Evolutionary conservation across 2,888 invertebrate species (phyloP), one percentile per base, ranked within the genome.

Genomic region (Drosophila siamana): DNA sequence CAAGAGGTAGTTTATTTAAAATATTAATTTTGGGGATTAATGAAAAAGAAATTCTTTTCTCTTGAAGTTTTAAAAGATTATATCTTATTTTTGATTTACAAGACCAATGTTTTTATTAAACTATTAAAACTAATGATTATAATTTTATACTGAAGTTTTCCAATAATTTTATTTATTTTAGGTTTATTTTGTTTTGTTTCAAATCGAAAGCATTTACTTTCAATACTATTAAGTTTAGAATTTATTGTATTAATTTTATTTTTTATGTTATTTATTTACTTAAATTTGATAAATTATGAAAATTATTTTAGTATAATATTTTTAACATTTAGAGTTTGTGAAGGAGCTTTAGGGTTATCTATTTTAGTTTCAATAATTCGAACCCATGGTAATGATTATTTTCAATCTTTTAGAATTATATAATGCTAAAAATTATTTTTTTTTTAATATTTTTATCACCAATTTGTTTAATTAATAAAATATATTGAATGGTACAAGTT

Each of bases 1-100:
- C 94, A 94, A 93, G 93, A 93, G 93, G 92, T 95, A 94, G 94
- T 94, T 95, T 94, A 93, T 92, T 86, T 75, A 92, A 95, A 95
- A 95, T 94, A 93, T 94, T 94, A 94, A 94, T 94, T 94, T 95
- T 94, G 94, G 94, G 93, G 93, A 94, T 94, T 95, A 94, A 94
- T 89, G 93, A 94, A 93, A 76, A 93, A 93, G 92, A 91, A 7
- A 60, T 82, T 68, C 91, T 92, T 93, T 93, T 93, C 93, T 92
- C 93, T 93, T 94, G 93, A 94, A 93, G 93, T 93, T 94, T 94
- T 19, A 19, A 19, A 19, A 93, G 91, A 91, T 88, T 60, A 67
- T 55, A 78, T 91, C 92, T 93, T 94, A 94, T 92, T 93, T 93
- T 94, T 94, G 94, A 86, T 94, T 94, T 95, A 95, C 94, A 94